Evolutionary conservation across 2,113 vertebrate genomes (phyloP).

Genomic region (Tupaia tana): DNA sequence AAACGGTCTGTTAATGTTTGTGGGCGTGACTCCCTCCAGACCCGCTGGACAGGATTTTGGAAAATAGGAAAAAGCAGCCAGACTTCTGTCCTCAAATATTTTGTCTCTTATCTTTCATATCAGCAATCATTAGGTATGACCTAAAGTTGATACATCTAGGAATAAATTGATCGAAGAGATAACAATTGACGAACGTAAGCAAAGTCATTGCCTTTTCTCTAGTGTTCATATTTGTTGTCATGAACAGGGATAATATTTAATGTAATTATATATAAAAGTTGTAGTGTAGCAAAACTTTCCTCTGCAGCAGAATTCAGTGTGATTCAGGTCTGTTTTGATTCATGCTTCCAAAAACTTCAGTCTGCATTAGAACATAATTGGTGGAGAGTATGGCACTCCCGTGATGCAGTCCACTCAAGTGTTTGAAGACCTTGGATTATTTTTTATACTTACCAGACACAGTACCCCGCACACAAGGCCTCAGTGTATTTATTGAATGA

Average conservation of each 20-base stretch:
- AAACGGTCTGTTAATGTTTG: too few relatives aligned
- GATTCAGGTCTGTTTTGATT: background rate
- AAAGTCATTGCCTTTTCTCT: background rate
- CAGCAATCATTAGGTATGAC: background rate
- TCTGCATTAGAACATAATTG: background rate
- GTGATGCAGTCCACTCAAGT: too few relatives aligned
- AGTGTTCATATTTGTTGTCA: background rate
- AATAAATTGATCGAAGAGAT: background rate
- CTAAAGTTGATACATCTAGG: background rate
- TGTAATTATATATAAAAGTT: background rate
- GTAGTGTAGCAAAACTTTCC: background rate
- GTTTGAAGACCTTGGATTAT: background rate
- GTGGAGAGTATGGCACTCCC: background rate
- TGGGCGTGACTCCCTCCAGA: too few relatives aligned
- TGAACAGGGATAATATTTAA: background rate
- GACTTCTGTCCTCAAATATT: background rate
- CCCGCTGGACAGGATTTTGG: too few relatives aligned
- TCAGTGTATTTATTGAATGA: background rate
- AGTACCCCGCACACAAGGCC: background rate
- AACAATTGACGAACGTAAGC: constrained; percentile 3
- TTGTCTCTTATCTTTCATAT: background rate
- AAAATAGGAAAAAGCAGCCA: too few relatives aligned
- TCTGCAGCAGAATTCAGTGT: background rate
- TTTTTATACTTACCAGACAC: background rate
- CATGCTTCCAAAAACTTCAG: background rate